A percentile compares a stretch with the other conserved stretches of the same genome.
These are phyloP conservation scores for Pseudomyrmex concolor DNA, from an alignment of 1,140 invertebrate species.

Conservation along the genomic window DNA sequence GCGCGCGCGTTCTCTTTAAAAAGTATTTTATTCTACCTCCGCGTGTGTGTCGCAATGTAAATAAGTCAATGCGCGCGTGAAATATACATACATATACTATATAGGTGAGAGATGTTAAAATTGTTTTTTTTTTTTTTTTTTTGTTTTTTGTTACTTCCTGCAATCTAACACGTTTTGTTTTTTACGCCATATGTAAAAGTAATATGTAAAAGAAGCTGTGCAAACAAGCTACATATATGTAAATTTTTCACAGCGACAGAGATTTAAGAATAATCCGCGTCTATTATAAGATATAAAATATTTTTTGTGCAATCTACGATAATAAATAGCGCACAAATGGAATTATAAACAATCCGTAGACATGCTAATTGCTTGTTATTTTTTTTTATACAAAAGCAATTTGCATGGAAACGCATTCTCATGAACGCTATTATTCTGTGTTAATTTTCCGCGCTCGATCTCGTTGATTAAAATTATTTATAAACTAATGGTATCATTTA, in stretches of 20 bases:
- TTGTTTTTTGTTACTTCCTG: no score
- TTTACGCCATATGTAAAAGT: no score
- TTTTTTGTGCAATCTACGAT: conserved; percentile 24
- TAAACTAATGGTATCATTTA: conserved; percentile 33
- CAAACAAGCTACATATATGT: no score
- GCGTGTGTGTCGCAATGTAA: conserved; percentile 39
- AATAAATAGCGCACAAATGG: background rate
- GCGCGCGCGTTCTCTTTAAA: conserved; percentile 33
- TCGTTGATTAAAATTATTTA: conserved; percentile 43
- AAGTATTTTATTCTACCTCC: conserved; percentile 34
- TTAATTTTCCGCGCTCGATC: conserved; percentile 11
- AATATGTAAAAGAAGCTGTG: no score
- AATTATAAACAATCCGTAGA: conserved; percentile 28
- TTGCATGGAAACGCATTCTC: conserved; percentile 52
- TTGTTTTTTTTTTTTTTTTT: no score
- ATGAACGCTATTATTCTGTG: background rate
- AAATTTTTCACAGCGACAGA: no score
- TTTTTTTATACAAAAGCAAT: conserved; percentile 47
- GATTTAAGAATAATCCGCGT: no score
- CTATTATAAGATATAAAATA: no score
- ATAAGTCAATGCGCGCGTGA: background rate
- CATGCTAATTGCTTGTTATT: conserved; percentile 60
- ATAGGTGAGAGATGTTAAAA: no score
- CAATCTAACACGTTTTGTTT: no score
- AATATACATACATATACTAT: background rate